Evolutionary conservation across 2,888 invertebrate species (phyloP), one percentile per base, ranked within the genome.

Genomic region (Chymomyza amoena): DNA sequence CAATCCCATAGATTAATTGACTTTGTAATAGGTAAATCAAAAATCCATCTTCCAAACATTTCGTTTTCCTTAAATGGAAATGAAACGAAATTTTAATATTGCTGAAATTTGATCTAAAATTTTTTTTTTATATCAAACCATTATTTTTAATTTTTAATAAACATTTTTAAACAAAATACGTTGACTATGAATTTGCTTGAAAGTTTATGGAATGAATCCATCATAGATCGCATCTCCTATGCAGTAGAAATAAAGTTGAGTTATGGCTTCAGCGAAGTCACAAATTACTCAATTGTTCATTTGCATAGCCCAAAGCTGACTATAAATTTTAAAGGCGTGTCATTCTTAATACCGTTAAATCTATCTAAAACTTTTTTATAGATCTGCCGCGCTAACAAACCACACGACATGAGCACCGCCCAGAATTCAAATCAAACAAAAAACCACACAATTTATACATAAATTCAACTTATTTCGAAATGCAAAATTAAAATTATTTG

Each of bases 401-500:
- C 65, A 16, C 66, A 71, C 39, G 60, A 75, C 75, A 75, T 50
- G 69, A 72, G 60, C 65, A 67, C 56, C 52, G 18, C 52, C 52
- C 52, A 45, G 39, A 45, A 45, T 56, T 62, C 66, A 62, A 20
- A 20, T n/a, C 50, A 64, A 10, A 51, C 10, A 51, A 15, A 54
- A 54, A 54, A 66, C 73, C 72, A 80, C 64, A 81, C 70, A 73
- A 71, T 64, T 76, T 77, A 79, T 81, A 84, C 70, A 81, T 77
- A 64, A 66, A 45, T 45, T 45, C 13, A 54, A 16, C 39, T 45
- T 64, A 77, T 83, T 82, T 77, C 70, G 76, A 83, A 84, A 83
- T 80, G 75, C 75, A 85, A 45, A 85, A 84, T 82, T 76, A 72
- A 79, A 82, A 73, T 82, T 73, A 72, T 70, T 70, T 76, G 75